phyloP scores from a whole-genome alignment of 2,888 invertebrate genomes.

The Machimus rusticus region DNA sequence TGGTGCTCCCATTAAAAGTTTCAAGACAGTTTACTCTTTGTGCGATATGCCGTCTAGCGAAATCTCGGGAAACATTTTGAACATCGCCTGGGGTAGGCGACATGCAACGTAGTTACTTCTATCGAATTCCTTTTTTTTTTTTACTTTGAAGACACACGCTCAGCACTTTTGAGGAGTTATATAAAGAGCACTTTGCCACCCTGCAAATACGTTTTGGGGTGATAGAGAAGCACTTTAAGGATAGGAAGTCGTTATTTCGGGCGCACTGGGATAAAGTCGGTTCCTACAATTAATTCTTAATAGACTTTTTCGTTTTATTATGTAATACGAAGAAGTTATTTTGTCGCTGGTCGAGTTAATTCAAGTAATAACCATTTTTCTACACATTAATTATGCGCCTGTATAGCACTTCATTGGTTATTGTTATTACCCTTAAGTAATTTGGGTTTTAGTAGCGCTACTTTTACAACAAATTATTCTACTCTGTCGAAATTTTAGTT shows the following conservation, averaged over 20 bases:
- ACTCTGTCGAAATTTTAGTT: background rate
- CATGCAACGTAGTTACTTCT: background rate
- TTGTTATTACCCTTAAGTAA: background rate
- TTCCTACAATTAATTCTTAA: background rate
- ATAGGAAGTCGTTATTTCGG: background rate
- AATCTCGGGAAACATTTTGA: background rate
- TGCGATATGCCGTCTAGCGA: background rate
- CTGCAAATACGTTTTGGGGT: background rate
- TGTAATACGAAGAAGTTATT: background rate
- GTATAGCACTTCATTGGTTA: background rate
- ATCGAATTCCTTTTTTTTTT: background rate
- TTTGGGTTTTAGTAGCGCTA: background rate
- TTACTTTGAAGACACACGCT: background rate
- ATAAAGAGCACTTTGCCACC: background rate
- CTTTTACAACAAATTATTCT: background rate
- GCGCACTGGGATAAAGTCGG: background rate
- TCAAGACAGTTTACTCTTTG: background rate
- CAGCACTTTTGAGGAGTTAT: background rate
- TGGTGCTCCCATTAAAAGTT: background rate
- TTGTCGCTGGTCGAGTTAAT: background rate
- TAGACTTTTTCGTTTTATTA: background rate
- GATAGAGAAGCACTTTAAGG: background rate
- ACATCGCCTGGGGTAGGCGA: background rate
- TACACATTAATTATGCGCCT: background rate
- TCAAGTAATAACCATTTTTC: background rate